Conservation (phyloP, 2,797 vertebrate species). For the Thaleichthys pacificus region DNA sequence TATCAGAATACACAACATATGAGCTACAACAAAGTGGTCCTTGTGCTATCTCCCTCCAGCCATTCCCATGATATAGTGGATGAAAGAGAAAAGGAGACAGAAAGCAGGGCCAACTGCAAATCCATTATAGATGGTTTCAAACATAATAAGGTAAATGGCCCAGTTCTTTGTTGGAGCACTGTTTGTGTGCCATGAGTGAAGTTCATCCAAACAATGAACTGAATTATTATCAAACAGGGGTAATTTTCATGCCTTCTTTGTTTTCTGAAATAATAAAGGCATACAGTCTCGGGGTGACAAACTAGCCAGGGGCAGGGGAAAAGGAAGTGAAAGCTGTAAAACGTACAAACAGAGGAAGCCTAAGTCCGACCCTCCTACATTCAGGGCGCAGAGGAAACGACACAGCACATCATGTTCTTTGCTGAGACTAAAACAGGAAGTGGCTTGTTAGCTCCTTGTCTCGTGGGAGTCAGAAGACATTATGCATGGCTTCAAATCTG, state of each 20-base stretch:
- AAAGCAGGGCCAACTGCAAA: neutral
- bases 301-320: neutral
- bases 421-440: constrained; percentile 9
- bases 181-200: neutral
- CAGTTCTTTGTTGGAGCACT: no score
- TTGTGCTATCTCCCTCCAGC: neutral
- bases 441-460: neutral
- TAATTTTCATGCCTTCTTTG: constrained; percentile 1
- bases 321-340: constrained; percentile 37
- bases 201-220: neutral
- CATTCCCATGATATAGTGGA: neutral
- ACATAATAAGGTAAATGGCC: neutral
- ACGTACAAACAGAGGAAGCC: constrained; percentile 30
- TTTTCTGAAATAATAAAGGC: constrained; percentile 21
- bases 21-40: neutral
- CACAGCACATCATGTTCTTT: neutral
- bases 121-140: neutral
- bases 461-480: constrained; percentile 15
- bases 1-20: neutral
- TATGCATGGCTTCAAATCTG: neutral
- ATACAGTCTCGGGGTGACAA: neutral
- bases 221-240: neutral
- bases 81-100: neutral
- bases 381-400: neutral
- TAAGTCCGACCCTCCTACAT: neutral